These are phyloP conservation scores for Saxidomus purpurata DNA, from an alignment of 1,140 invertebrate genomes.

Conservation along the genomic window DNA sequence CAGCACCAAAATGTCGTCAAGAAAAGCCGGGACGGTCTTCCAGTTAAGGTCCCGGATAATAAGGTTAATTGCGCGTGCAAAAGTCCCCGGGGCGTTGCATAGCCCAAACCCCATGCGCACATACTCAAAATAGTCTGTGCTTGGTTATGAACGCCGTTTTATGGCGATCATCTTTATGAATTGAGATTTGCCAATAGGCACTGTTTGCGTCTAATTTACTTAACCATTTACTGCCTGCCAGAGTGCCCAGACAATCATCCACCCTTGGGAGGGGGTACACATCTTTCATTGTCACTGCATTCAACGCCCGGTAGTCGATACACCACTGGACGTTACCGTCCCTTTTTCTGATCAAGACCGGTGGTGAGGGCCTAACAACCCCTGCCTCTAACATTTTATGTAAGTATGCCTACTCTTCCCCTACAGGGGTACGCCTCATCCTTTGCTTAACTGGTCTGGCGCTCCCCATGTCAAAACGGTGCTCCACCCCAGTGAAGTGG, in stretches of 20 bases:
- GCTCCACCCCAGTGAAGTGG: background rate
- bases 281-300: background rate
- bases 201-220: slow-evolving; percentile 43
- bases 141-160: slow-evolving; percentile 23
- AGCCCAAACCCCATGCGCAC: background rate
- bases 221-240: slow-evolving; percentile 27
- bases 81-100: background rate
- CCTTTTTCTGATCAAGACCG: slow-evolving; percentile 16
- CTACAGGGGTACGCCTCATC: background rate
- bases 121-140: background rate
- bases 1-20: slow-evolving; percentile 24
- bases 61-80: background rate
- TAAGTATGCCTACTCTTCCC: slow-evolving; percentile 30
- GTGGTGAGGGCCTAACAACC: slow-evolving; percentile 10
- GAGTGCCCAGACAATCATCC: slow-evolving; percentile 2
- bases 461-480: slow-evolving; percentile 41
- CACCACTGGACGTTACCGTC: slow-evolving; percentile 17
- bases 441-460: slow-evolving; percentile 36
- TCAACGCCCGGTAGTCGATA: slow-evolving; percentile 1
- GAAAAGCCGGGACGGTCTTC: background rate
- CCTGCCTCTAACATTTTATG: slow-evolving; percentile 12
- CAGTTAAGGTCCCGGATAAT: background rate
- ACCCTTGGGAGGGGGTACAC: background rate
- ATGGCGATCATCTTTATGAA: background rate
- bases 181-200: slow-evolving; percentile 22